These are phyloP conservation scores for Haemorhous mexicanus DNA, from an alignment of 2,113 vertebrate species.

Conservation along the genomic window DNA sequence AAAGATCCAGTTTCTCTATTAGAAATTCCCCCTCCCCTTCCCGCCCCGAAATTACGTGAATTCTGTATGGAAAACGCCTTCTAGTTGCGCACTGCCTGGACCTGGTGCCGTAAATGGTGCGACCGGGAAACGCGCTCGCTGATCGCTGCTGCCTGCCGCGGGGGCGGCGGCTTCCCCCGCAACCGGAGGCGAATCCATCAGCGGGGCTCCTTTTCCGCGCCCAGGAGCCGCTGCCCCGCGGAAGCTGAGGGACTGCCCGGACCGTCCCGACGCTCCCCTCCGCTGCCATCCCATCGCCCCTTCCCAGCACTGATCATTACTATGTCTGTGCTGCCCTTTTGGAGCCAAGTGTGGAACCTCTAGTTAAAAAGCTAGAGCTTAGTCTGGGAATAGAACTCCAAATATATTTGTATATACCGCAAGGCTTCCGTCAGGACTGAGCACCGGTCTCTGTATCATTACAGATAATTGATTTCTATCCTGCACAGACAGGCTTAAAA, in stretches of 20 bases:
- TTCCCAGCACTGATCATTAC: not conserved
- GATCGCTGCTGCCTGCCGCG: not conserved
- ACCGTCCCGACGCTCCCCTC: not conserved
- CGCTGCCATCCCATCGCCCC: not conserved
- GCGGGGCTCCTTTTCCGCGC: too few species aligned
- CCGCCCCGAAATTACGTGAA: not conserved
- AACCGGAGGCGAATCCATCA: not conserved
- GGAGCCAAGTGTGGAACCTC: not conserved
- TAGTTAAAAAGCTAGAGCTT: not conserved
- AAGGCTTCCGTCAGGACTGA: slow-evolving; percentile 8
- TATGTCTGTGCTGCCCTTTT: not conserved
- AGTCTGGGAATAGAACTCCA: not conserved
- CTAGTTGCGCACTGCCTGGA: not conserved
- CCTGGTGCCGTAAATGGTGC: not conserved
- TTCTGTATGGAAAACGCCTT: not conserved
- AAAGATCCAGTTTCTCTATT: not conserved
- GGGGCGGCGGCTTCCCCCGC: not conserved
- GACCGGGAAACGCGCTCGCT: not conserved
- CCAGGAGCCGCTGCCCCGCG: not conserved
- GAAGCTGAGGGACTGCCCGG: not conserved
- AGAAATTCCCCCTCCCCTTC: rapidly evolving
- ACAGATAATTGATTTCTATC: slow-evolving; percentile 41
- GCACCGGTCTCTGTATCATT: not conserved
- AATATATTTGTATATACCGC: not conserved
- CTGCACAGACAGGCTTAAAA: slow-evolving; percentile 43